Base-by-base conservation (phyloP, 2,888 invertebrate genomes). In the Dryobota labecula region DNA sequence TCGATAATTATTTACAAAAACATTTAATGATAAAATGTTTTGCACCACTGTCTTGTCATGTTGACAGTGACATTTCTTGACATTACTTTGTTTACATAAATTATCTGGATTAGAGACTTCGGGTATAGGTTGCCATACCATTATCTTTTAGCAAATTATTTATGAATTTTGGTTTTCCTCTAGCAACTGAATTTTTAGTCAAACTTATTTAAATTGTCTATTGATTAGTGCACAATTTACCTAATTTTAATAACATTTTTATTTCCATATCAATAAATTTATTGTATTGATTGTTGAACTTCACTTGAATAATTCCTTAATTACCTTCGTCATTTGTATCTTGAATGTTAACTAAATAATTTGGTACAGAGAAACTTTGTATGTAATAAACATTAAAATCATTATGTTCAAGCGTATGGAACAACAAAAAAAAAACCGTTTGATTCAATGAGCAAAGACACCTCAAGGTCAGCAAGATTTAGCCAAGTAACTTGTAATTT, bases 391-490 rank as follows among this genome's bases (percentile, higher is more conserved):
- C 76, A 86, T 74, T 63, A 85, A 85, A 87, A 88, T 87, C 82
- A 85, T 85, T 79, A 80, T 80, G 65, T 66, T 69, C 63, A 67
- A 80, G 56, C 53, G 71, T 73, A 70, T 41, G 66, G 69, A 73
- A 72, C 69, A 78, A 83, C 83, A 88, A 86, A 82, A 88, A 86
- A 85, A 85, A 86, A 78, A 67, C 66, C 61, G 74, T 72, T 82
- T 80, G 81, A 80, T 86, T 86, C 87, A 88, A 88, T 88, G 86
- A 84, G 80, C 79, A 84, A 68, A 77, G 78, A 82, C 83, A 69
- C 36, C 41, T 75, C 86, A 90, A 90, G 90, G 90, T 87, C 83
- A 64, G 66, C 83, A 6, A 81, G 86, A 80, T 82, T 86, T 69
- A 69, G 79, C 64, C 27, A 67, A 76, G 69, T 78, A 71, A 74